Percentiles rank a stretch among this genome's conserved stretches.
Conservation (phyloP, 2,113 vertebrate genomes). For the Actenoides lindsayi region DNA sequence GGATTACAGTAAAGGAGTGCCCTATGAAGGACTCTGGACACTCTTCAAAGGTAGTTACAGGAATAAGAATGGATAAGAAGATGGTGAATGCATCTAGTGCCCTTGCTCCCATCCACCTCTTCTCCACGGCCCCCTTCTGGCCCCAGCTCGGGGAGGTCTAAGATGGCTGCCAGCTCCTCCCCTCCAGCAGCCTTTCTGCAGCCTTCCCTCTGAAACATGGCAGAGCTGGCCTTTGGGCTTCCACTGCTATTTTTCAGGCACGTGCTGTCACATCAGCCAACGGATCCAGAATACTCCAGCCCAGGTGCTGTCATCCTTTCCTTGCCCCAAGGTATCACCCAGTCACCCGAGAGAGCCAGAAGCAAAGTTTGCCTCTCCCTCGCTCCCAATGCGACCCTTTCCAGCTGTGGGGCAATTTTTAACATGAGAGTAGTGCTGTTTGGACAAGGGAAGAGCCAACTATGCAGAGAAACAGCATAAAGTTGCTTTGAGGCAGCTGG, state of each 20-base stretch:
- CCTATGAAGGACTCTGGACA: not conserved
- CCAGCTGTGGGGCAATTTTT: not conserved
- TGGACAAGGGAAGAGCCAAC: not conserved
- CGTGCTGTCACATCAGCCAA: not conserved
- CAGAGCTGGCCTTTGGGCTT: not conserved
- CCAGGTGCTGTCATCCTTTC: not conserved
- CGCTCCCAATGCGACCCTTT: not conserved
- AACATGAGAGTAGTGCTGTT: not conserved
- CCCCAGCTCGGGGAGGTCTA: not conserved
- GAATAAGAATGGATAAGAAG: rapidly evolving
- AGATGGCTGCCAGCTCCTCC: slow-evolving; percentile 12
- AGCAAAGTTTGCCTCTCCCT: not conserved
- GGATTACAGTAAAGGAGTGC: not conserved
- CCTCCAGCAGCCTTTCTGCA: not conserved
- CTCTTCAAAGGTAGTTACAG: not conserved
- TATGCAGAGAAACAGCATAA: not conserved
- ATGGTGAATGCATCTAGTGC: not conserved
- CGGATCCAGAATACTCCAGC: not conserved
- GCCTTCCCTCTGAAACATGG: not conserved
- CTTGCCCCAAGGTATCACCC: not conserved
- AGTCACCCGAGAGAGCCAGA: not conserved
- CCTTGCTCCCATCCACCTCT: not conserved
- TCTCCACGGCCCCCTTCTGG: not conserved
- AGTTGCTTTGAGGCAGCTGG: not conserved
- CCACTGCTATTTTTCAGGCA: not conserved